Evolutionary conservation across 2,888 invertebrate species (phyloP), one percentile per base, ranked within the genome.

Genomic region (Euzetes globulus): DNA sequence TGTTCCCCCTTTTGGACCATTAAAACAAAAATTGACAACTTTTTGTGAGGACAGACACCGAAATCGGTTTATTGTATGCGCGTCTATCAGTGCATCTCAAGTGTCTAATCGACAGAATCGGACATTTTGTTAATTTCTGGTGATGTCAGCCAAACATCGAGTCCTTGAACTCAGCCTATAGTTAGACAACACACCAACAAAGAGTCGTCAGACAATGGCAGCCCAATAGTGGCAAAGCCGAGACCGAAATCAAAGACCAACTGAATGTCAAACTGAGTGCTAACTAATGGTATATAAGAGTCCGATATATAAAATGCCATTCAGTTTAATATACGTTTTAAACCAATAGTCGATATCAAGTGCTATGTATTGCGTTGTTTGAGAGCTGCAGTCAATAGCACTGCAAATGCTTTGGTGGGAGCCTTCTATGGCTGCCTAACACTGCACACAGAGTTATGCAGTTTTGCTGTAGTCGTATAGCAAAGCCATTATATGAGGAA

Each of bases 81-180:
- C 27, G 58, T 29, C 25, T 58, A 58, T 58, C 1, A 13, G 27
- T 27, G 29, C 17, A 13, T 27, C 19, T 50, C n/a, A 50, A 50
- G 19, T 50, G 50, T 19, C 19, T 19, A 27, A 27, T 41, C 52
- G 52, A 5, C 19, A 37, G 37, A 41, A 65, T 65, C 65, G n/a
- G 65, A 41, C 65, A 65, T 65, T 65, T 65, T 65, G 65, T 65
- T 41, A 65, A 65, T 41, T 65, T 65, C 29, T 41, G 27, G 37
- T 22, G 29, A 65, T 65, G 41, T 65, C 37, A 41, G 41, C 37
- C 65, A 41, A 37, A 37, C 37, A 65, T 65, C 37, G 13, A 41
- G 65, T 65, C 65, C 65, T 65, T 65, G 65, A 65, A 65, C 65
- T 41, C 65, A 29, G 17, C 37, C 65, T 41, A 65, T 65, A 19